Evolutionary conservation across 2,113 vertebrate species (phyloP).

Genomic region (Coptodon rendalli): DNA sequence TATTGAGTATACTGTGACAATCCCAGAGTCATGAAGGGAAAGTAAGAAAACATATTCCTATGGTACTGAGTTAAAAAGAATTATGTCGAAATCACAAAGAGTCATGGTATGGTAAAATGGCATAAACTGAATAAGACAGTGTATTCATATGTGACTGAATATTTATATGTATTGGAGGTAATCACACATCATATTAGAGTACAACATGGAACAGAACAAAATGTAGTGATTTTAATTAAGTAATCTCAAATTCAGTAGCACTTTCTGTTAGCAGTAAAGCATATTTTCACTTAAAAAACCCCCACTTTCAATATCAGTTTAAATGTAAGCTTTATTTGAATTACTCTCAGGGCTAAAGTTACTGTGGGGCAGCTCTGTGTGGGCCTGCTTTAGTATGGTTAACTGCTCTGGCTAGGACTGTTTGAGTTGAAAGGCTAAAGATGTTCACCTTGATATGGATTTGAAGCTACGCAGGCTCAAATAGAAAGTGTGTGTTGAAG

Average conservation of each 20-base stretch:
- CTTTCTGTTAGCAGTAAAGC: background rate
- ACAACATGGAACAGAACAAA: background rate
- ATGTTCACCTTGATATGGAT: background rate
- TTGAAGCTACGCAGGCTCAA: background rate
- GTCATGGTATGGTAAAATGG: background rate
- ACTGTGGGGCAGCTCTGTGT: background rate
- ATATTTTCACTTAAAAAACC: too few relatives aligned
- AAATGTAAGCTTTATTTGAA: background rate
- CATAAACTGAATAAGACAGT: background rate
- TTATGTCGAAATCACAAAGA: too few relatives aligned
- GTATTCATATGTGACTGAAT: background rate
- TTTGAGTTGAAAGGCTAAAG: background rate
- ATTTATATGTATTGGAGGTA: background rate
- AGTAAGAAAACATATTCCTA: too few relatives aligned
- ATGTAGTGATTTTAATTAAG: background rate
- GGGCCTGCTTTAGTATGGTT: background rate
- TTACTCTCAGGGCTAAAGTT: background rate
- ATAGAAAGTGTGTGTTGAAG: background rate
- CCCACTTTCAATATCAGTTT: too few relatives aligned
- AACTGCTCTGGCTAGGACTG: background rate
- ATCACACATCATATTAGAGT: background rate
- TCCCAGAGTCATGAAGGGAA: too few relatives aligned
- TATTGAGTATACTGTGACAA: too few relatives aligned
- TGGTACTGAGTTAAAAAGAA: too few relatives aligned
- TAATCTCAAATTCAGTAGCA: background rate